phyloP scores from a whole-genome alignment of 2,113 vertebrate genomes.

The Tenebrosternarchus preto region DNA sequence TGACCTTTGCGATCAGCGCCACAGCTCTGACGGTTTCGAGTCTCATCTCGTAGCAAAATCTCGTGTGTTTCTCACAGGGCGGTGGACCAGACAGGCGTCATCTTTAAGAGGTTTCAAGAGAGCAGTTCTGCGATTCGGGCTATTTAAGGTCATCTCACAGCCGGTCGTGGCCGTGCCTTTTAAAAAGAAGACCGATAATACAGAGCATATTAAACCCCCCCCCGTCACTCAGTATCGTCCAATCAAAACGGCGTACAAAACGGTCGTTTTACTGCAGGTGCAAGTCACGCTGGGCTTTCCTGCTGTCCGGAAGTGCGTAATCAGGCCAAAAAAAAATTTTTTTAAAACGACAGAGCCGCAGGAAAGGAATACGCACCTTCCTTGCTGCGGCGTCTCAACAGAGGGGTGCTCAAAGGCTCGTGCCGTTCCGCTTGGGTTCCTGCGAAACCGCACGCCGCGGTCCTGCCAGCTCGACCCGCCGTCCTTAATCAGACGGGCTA shows the following conservation, averaged over 20 bases:
- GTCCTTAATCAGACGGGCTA: slow-evolving; percentile 33
- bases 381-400: neutral
- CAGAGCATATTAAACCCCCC: no score
- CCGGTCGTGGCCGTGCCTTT: neutral
- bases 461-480: slow-evolving; percentile 2
- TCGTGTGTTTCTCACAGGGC: slow-evolving; percentile 6
- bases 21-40: neutral
- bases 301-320: neutral
- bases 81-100: slow-evolving; percentile 4
- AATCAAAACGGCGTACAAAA: neutral
- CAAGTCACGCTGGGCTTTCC: neutral
- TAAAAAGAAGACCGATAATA: neutral
- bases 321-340: neutral
- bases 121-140: no score
- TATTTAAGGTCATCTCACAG: no score
- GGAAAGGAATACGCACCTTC: neutral
- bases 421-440: neutral
- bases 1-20: slow-evolving; percentile 64
- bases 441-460: slow-evolving; percentile 1
- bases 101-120: neutral
- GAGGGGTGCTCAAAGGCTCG: neutral
- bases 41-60: slow-evolving; percentile 20
- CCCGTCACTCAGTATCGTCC: no score
- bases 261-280: neutral
- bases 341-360: neutral